A percentile compares a stretch with the other conserved stretches of the same genome.
Conservation (phyloP, 2,113 vertebrate genomes). For the Synchiropus splendidus region DNA sequence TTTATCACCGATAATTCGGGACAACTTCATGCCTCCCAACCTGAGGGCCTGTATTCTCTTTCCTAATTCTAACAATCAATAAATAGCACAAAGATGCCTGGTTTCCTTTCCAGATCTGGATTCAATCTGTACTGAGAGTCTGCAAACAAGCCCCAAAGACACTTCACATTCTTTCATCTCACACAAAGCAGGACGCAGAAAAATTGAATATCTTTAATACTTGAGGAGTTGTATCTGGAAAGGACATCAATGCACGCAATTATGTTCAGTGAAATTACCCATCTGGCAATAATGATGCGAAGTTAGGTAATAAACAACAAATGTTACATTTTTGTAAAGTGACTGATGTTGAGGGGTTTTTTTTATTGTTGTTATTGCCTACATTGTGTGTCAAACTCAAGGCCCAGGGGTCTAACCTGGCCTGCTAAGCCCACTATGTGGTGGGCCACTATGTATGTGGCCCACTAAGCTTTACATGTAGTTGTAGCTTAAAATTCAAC, state of each 20-base stretch:
- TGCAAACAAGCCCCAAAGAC: conserved; percentile 14
- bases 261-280: neutral
- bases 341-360: conserved; percentile 1
- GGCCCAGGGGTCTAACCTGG: too few species aligned
- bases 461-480: too few species aligned
- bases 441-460: too few species aligned
- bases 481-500: too few species aligned
- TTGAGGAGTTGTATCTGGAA: too few species aligned
- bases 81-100: conserved; percentile 33
- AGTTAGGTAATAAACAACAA: conserved; percentile 9
- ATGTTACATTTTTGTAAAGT: conserved; percentile 10
- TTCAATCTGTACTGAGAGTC: conserved; percentile 39
- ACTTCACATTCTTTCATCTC: conserved; percentile 49
- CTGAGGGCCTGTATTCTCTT: conserved; percentile 45
- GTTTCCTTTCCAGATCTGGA: conserved; percentile 40
- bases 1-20: conserved; percentile 40
- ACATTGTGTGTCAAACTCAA: too few species aligned
- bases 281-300: conserved; percentile 7
- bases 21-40: conserved; percentile 43
- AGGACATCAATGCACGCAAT: neutral
- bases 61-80: conserved; percentile 44
- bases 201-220: too few species aligned
- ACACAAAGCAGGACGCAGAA: too few species aligned
- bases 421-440: too few species aligned
- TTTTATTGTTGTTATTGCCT: too few species aligned